A percentile compares a stretch with the other conserved stretches of the same genome.
Evolutionary conservation across 2,888 invertebrate species (phyloP).

Genomic region (Drosophila fungiperda): DNA sequence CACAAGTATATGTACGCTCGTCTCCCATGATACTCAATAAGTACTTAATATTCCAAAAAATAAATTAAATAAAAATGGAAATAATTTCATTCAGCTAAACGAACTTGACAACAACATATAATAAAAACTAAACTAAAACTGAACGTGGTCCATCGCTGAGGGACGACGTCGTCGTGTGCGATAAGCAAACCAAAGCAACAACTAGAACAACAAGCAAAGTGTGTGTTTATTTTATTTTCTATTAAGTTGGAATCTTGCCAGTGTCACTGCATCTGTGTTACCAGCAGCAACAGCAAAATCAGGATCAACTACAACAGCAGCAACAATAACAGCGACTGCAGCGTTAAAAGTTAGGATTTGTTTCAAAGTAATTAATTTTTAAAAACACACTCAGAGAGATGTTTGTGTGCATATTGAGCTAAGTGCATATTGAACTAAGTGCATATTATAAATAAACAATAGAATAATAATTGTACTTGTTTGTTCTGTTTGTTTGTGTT

Average conservation of each 20-base stretch:
- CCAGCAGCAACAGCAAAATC: constrained; percentile 8
- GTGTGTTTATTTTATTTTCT: constrained; percentile 40
- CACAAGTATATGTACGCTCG: constrained; percentile 10
- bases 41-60: constrained; percentile 11
- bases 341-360: constrained; percentile 23
- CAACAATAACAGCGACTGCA: constrained; percentile 1
- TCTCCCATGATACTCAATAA: constrained; percentile 24
- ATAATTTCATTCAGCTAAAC: constrained; percentile 32
- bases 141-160: constrained; percentile 47
- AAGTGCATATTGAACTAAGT: constrained; percentile 30
- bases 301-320: not conserved
- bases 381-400: not conserved
- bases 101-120: constrained; percentile 19
- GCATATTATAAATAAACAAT: constrained; percentile 33
- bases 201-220: constrained; percentile 33
- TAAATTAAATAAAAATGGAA: constrained; percentile 8
- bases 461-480: constrained; percentile 44
- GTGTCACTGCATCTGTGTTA: constrained; percentile 40
- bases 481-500: constrained; percentile 42
- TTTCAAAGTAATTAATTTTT: constrained; percentile 50
- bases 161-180: constrained; percentile 55
- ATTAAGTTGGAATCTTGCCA: constrained; percentile 52
- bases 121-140: constrained; percentile 36
- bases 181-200: constrained; percentile 59
- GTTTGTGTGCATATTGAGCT: constrained; percentile 13